Evolutionary conservation across 2,113 vertebrate genomes (phyloP), one percentile per base, ranked within the genome.

Genomic region (Salvator merianae): DNA sequence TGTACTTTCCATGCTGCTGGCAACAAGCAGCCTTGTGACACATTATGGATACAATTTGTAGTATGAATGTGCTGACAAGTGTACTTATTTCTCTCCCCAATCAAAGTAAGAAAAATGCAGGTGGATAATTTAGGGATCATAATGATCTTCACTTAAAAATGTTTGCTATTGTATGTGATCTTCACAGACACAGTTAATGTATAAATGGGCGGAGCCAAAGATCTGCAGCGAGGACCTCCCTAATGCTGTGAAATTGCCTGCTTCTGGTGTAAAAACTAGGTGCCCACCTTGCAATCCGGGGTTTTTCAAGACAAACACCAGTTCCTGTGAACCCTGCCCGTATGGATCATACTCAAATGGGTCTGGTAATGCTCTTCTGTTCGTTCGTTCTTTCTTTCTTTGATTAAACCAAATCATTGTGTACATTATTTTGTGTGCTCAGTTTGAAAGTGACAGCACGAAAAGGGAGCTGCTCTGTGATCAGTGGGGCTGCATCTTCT

Each of bases 211-310:
- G 10, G 96, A 98, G 80, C 98, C 99, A 0, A 99, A 99, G 88
- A 97, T 97, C 93, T 99, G 99, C 90, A 93, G 92, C 0, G 98
- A 99, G 86, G 96, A 92, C 8, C 88, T 93, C 0, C 83, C 96
- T 0, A 95, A 92, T 10, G 96, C 98, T 0, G 95, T 94, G 68
- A 88, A 71, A 40, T 95, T 99, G 88, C 98, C 98, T 0, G 93
- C 94, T 0, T 98, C 99, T 0, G 98, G 97, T 0, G 62, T 95
- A 87, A 97, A 96, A 91, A 95, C 92, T 63, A 87, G 10, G 1
- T 99, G 99, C 78, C 98, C 97, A 0, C 98, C 99, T 1, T 99
- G 99, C 92, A 99, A 99, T 92, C 98, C 98, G 0, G 99, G 99
- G 2, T 99, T 98, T 73, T 97, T 96, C 94, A 92, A 96, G 86